Percentiles rank a stretch among this genome's conserved stretches.
phyloP scores from a whole-genome alignment of 2,113 vertebrate genomes.

The Copsychus sechellarum region DNA sequence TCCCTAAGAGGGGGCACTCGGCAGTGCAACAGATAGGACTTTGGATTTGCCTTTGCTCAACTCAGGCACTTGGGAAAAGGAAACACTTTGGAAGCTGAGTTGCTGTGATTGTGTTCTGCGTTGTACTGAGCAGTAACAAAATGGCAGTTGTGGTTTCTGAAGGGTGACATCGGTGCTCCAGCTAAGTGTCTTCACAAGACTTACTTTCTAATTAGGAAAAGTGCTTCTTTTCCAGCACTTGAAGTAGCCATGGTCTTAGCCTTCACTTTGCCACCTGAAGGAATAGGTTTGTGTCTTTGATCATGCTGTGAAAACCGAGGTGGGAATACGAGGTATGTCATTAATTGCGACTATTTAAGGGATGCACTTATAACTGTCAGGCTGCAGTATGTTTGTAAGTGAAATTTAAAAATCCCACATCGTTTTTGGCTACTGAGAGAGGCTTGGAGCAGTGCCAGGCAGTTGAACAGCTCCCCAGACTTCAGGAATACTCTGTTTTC shows the following conservation, averaged over 20 bases:
- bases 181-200: not conserved
- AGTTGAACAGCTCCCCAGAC: not conserved
- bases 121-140: not conserved
- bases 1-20: not conserved
- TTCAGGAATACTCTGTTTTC: not conserved
- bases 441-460: not conserved
- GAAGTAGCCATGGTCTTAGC: fast-evolving
- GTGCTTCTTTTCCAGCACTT: not conserved
- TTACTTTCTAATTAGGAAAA: not conserved
- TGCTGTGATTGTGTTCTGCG: not conserved
- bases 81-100: not conserved
- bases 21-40: not conserved
- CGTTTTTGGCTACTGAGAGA: not conserved
- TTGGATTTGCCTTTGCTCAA: not conserved
- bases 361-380: fast-evolving
- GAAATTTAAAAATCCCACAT: not conserved
- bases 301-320: not conserved
- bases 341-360: not conserved
- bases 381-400: not conserved
- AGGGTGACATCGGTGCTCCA: not conserved
- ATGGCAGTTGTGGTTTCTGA: not conserved
- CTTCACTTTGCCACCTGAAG: not conserved
- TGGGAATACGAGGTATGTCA: fast-evolving
- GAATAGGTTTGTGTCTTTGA: not conserved
- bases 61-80: not conserved